phyloP scores from a whole-genome alignment of 1,140 invertebrate genomes.

The Macrotrachela quadricornifera region DNA sequence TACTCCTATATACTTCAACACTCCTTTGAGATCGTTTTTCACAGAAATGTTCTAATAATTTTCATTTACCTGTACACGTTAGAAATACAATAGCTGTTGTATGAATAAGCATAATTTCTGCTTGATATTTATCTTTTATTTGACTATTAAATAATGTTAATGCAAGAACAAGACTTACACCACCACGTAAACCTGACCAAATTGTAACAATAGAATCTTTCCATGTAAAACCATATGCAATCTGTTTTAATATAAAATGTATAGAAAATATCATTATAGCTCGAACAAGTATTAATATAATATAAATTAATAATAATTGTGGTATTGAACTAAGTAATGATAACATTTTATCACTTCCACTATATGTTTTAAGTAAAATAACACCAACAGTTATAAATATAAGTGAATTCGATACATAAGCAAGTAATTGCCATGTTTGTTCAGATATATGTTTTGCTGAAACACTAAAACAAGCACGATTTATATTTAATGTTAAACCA shows the following conservation, averaged over 20 bases:
- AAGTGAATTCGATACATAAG: slow-evolving; percentile 32
- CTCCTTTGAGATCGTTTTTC: no score
- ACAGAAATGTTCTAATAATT: no score
- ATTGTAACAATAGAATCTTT: slow-evolving; percentile 26
- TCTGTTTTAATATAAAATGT: slow-evolving; percentile 23
- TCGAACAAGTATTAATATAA: background rate
- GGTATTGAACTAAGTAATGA: no score
- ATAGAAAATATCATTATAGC: slow-evolving; percentile 23
- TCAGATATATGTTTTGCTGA: slow-evolving; percentile 24
- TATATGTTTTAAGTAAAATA: no score
- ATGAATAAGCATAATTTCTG: no score
- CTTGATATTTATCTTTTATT: background rate
- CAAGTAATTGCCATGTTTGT: slow-evolving; percentile 26
- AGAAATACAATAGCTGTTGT: no score
- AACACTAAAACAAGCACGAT: slow-evolving; percentile 27
- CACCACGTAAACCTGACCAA: slow-evolving; percentile 33
- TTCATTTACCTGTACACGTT: no score
- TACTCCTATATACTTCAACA: no score
- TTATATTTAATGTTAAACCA: slow-evolving; percentile 24
- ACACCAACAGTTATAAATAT: slow-evolving; percentile 19
- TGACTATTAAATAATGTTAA: slow-evolving; percentile 24
- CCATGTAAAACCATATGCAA: slow-evolving; percentile 32
- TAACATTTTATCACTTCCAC: no score
- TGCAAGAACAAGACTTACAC: slow-evolving; percentile 30
- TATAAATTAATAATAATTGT: no score